Percentiles rank a stretch among this genome's conserved stretches.
Evolutionary conservation across 37 sponge, comb jelly and placozoan species (phyloP).

Genomic region (Ianthella basta): DNA sequence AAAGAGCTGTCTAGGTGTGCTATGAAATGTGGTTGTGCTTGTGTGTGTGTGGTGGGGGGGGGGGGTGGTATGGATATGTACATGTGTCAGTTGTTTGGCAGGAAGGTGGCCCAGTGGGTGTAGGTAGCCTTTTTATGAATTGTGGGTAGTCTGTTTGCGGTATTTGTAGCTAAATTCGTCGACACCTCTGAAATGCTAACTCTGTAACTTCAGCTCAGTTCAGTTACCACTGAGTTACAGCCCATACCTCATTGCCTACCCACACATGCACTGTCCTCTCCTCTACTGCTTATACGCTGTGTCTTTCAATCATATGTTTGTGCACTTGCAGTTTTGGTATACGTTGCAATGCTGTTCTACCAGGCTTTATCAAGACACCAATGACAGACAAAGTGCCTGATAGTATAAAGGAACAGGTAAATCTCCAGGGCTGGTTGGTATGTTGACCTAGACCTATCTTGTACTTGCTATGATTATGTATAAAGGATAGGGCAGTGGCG

Average conservation of each 20-base stretch:
- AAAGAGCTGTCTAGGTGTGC: slow-evolving; percentile 58
- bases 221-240: not conserved
- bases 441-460: not conserved
- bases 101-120: not conserved
- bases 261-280: no score
- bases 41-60: not conserved
- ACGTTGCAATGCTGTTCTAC: slow-evolving; percentile 76
- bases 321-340: slow-evolving; percentile 57
- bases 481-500: no score
- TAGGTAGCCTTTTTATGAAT: no score
- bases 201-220: not conserved
- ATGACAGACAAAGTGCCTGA: slow-evolving; percentile 64
- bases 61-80: slow-evolving; percentile 1
- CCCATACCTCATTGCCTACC: not conserved
- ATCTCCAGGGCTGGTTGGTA: no score
- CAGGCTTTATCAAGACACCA: slow-evolving; percentile 70
- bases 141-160: not conserved
- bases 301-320: no score
- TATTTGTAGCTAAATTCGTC: not conserved
- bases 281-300: not conserved
- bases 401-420: slow-evolving; percentile 42
- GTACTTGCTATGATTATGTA: no score
- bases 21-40: not conserved
- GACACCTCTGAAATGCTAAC: not conserved
- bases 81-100: not conserved